Evolutionary conservation across 1,140 invertebrate species (phyloP), one percentile per base, ranked within the genome.

Genomic region (Euura lappo): DNA sequence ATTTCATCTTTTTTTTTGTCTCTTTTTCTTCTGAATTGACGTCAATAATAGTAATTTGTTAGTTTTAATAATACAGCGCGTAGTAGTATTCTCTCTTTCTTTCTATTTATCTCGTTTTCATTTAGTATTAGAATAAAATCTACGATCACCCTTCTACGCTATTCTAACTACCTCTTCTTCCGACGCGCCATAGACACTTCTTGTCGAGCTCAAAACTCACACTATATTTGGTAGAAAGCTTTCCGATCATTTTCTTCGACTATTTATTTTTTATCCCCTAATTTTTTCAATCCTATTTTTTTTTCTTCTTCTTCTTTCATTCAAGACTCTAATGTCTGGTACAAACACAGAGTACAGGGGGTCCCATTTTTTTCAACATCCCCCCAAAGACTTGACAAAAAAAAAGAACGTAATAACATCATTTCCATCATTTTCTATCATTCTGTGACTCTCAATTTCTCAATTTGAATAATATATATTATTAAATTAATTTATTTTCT

Each of bases 41-140:
- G 80, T 86, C 80, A 85, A 86, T 85, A 86, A 86, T 85, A 85
- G 83, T 84, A 84, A 85, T 84, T 28, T 79, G 82, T 84, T 85
- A 84, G 84, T 85, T 85, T 85, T 81, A 86, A 85, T 85, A 85
- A 84, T 86, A 86, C 85, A 85, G 79, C 76, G 73, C 83, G 81
- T 28, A 28, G 28, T 28, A 28, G 28, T 28, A 28, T 28, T 28
- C 28, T 28, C 28, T 28, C 1, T 28, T 28, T 28, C 28, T 28
- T 28, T 28, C 28, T 28, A 0, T 28, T 28, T 1, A 28, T 28
- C 28, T 28, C 28, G 28, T 85, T 85, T 84, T 85, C 51, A 60
- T 84, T 81, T 86, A 84, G 83, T 85, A 83, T 84, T 85, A 85
- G 85, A 81, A 85, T 83, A 84, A 86, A 83, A 85, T 80, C 83